phyloP scores from a whole-genome alignment of 2,113 vertebrate species.

The Dermatemys mawii region DNA sequence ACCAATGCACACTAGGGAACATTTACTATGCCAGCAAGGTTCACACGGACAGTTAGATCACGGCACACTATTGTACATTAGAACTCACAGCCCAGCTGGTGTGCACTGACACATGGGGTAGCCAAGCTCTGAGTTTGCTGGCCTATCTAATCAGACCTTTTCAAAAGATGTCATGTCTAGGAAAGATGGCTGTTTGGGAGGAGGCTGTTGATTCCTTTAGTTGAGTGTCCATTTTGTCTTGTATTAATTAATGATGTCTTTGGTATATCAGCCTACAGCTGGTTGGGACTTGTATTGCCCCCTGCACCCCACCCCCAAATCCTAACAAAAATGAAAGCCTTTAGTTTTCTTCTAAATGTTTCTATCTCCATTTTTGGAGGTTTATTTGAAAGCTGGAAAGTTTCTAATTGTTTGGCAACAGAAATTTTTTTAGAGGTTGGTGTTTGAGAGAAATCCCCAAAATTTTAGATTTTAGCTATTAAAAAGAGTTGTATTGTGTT shows the following conservation, averaged over 20 bases:
- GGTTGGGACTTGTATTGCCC: not conserved
- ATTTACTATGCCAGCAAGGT: not conserved
- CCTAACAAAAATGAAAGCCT: not conserved
- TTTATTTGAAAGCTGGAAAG: not conserved
- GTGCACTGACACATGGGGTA: not conserved
- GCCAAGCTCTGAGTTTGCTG: not conserved
- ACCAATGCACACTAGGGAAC: too few relatives aligned
- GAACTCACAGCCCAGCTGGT: not conserved
- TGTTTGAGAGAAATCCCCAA: not conserved
- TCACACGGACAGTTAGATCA: not conserved
- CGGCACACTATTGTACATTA: not conserved
- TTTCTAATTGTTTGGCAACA: not conserved
- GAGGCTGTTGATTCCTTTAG: not conserved
- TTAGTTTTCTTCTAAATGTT: not conserved
- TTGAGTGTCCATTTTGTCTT: not conserved
- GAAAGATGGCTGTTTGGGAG: not conserved
- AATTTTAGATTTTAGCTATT: not conserved
- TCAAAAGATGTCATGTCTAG: not conserved
- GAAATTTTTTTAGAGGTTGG: too few relatives aligned
- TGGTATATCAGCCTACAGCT: not conserved
- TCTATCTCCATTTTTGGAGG: not conserved
- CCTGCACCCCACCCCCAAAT: not conserved
- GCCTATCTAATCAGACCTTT: not conserved
- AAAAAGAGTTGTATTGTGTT: not conserved
- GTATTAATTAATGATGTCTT: not conserved